Evolutionary conservation across 1,140 invertebrate species (phyloP), one percentile per base, ranked within the genome.

Genomic region (Spodoptera frugiperda): DNA sequence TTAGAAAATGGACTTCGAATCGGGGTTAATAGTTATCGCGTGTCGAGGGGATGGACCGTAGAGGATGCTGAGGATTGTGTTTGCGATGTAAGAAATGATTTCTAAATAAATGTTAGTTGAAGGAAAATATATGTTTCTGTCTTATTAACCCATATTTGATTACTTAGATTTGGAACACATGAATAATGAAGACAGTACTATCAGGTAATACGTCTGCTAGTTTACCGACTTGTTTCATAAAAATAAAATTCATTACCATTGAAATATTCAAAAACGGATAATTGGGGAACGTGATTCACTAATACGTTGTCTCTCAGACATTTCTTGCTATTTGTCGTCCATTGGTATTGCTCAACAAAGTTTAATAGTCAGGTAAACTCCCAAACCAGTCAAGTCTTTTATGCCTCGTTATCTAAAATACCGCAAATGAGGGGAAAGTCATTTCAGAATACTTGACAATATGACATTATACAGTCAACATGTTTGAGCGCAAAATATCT

Each of bases 1-100:
- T 53, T 67, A 65, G 59, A 65, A 68, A 77, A 77, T 49, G 6
- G 71, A 48, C 48, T 72, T 46, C 39, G 51, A 73, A 61, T 48
- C 39, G 30, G 33, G 55, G 55, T 19, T 73, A 73, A 49, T 73
- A 25, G 71, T 55, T n/a, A 17, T 70, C 67, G 67, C 67, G 67
- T 70, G 67, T 54, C 15, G 21, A 21, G 19, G 30, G 15, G 59
- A 17, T 17, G 25, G 57, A 12, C 9, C 33, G 10, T 39, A 44
- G 33, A 63, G 15, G 44, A 49, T 67, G 63, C 33, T 67, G 63
- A 3, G 4, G 11, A 19, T 67, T 51, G 48, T 51, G 15, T n/a
- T 65, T 17, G 33, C 61, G 39, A 65, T 21, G 39, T 17, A 8
- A 21, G 15, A 57, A 10, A 57, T 30, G 12, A 53, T 57, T 19